Evolutionary conservation across 2,113 vertebrate genomes (phyloP).

Genomic region (Pterocles gutturalis): DNA sequence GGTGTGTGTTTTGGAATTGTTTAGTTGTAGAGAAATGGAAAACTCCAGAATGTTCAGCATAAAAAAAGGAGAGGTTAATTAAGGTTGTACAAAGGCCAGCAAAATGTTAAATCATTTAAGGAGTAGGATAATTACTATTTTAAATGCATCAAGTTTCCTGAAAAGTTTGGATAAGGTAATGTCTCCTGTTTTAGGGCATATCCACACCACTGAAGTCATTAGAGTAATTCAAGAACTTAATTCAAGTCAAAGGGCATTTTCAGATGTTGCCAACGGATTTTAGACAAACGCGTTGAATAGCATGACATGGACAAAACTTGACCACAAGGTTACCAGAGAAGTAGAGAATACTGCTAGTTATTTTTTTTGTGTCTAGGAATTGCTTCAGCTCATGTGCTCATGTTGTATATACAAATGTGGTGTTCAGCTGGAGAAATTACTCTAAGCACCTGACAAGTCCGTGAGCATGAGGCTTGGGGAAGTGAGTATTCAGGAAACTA

Average conservation of each 20-base stretch:
- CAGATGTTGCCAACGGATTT: background rate
- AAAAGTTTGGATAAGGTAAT: background rate
- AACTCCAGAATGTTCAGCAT: slow-evolving; percentile 7
- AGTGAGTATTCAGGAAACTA: background rate
- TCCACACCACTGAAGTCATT: background rate
- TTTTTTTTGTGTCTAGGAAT: background rate
- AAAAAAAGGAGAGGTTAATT: background rate
- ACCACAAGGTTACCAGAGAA: background rate
- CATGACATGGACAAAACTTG: background rate
- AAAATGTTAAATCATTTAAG: slow-evolving; percentile 6
- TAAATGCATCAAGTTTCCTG: background rate
- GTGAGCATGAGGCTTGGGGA: background rate
- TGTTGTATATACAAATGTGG: background rate
- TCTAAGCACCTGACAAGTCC: background rate
- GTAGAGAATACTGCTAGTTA: background rate
- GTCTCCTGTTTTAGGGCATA: background rate
- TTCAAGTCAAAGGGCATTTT: background rate
- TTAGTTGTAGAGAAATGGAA: slow-evolving; percentile 34
- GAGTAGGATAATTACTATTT: background rate
- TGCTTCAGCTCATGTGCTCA: background rate
- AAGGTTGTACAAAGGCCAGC: slow-evolving; percentile 10
- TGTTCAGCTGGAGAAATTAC: background rate
- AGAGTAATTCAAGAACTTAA: background rate
- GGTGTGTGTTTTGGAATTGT: slow-evolving; percentile 55
- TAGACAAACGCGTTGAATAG: background rate